Base-by-base conservation (phyloP, 1,140 invertebrate genomes). In the Spodoptera litura region DNA sequence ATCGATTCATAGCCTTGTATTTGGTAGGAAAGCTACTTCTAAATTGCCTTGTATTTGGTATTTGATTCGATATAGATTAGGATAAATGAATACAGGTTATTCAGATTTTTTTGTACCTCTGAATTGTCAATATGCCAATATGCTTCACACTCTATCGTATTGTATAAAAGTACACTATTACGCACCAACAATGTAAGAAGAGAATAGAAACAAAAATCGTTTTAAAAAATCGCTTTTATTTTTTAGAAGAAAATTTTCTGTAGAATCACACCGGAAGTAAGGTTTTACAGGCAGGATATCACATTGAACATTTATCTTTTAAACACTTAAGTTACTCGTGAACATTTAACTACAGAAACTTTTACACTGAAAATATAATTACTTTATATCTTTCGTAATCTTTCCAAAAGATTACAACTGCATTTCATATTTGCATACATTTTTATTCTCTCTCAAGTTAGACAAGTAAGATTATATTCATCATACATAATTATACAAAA, bases 201-300 rank as follows among this genome's bases (percentile, higher is more conserved):
- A 4, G 6, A n/a, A 74, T 72, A 80, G 82, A 74, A 79, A 81
- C 85, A 76, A 56, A 72, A 35, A 52, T 55, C 56, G 55, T 79
- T 87, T 86, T 88, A 89, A 83, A 91, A 92, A 92, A 91, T 87
- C 81, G 84, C 80, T 90, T 31, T 91, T 91, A 90, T 89, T 87
- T 79, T 66, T 79, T 84, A 89, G 86, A 89, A 89, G 87, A 88
- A 59, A 89, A 80, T 87, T 83, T 83, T 87, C 83, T 83, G 84
- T 88, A 84, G 86, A 90, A 90, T 93, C 89, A 91, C 91, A 93
- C 89, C 84, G 86, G 90, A 91, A 92, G 86, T 89, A 82, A 84
- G 86, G 84, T 73, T 49, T 88, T 91, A 92, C 83, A 92, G 91
- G 90, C 91, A 92, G 91, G 91, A 92, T 93, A 93, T 94, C 92